Base-by-base conservation (phyloP, 2,113 vertebrate genomes). In the Ancistrus triradiatus region DNA sequence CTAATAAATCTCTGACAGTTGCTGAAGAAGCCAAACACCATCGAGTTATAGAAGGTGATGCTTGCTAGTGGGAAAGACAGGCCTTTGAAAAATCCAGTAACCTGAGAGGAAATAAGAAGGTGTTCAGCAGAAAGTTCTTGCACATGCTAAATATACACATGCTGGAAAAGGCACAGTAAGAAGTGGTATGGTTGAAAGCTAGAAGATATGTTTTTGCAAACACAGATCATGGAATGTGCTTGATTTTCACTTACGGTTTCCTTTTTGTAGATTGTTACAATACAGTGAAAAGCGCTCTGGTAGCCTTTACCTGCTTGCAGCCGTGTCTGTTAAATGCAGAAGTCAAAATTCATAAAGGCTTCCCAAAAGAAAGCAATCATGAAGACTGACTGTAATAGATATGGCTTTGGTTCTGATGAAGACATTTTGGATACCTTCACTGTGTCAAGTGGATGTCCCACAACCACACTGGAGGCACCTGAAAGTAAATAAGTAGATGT, bases 31-130 rank as follows among this genome's bases (percentile, higher is more conserved):
- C 96, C 95, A 0, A 99, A 97, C 22, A 97, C 94, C 63, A 92
- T 74, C 0, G 95, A 97, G 84, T 93, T 98, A 84, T 97, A 97
- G 58, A 95, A 37, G 0, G 94, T 89, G 1, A 94, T 84, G 80
- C 87, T 95, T 79, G 90, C 91, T 80, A 99, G 70, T 0, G 96
- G 96, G 78, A 99, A 99, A n/a, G 95, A 95, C 87, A 99, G 90
- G 66, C 96, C 96, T 78, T 96, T 99, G 83, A 97, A 99, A 85
- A 99, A 99, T 2, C 93, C 95, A 0, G 74, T 35, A 48, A 88
- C 83, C 96, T 99, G 25, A 33, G 14, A 71, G 2, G 52, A 13
- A 49, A 28, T 4, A 64, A 76, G 43, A 1, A 55, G 9, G 18
- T 18, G 7, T 6, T 56, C 4, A n/a, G 25, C 25, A 42, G n/a